A percentile compares a stretch with the other conserved stretches of the same genome.
These are phyloP conservation scores for Colletes collaris DNA, from an alignment of 2,888 invertebrate species.

Conservation along the genomic window DNA sequence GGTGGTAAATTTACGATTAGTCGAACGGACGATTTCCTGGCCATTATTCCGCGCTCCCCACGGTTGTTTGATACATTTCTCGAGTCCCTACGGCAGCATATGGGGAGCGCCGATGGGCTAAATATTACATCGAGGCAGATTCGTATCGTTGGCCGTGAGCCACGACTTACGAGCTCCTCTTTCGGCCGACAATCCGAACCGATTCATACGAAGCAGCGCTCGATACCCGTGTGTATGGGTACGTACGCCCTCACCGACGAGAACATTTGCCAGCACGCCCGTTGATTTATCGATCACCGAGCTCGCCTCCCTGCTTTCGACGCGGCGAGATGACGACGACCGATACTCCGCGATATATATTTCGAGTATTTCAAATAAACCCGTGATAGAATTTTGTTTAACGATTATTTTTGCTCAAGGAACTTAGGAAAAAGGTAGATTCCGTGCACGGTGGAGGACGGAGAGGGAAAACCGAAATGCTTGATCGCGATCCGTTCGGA, in stretches of 20 bases:
- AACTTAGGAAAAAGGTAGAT: too few species aligned
- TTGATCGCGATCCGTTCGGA: background rate
- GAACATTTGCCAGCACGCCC: slow-evolving; percentile 57
- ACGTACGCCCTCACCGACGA: slow-evolving; percentile 46
- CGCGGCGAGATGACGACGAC: slow-evolving; percentile 47
- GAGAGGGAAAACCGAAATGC: too few species aligned
- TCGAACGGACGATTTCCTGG: slow-evolving; percentile 47
- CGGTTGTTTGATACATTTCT: slow-evolving; percentile 57
- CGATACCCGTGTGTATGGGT: slow-evolving; percentile 22
- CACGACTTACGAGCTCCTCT: slow-evolving; percentile 66
- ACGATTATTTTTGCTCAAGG: too few species aligned
- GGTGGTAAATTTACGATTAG: slow-evolving; percentile 61
- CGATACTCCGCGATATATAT: slow-evolving; percentile 42
- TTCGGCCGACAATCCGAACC: slow-evolving; percentile 55
- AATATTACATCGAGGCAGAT: slow-evolving; percentile 75
- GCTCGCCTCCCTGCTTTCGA: slow-evolving; percentile 46
- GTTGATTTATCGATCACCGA: slow-evolving; percentile 62
- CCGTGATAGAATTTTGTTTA: too few species aligned
- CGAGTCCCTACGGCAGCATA: slow-evolving; percentile 66
- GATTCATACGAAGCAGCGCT: slow-evolving; percentile 60
- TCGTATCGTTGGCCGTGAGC: slow-evolving; percentile 70
- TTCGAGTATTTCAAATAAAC: background rate
- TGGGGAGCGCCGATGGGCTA: slow-evolving; percentile 75
- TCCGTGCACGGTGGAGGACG: too few species aligned
- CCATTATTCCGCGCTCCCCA: slow-evolving; percentile 47